A percentile compares a stretch with the other conserved stretches of the same genome.
These are phyloP conservation scores for Archilochus colubris DNA, from an alignment of 2,113 vertebrate genomes.

Conservation along the genomic window DNA sequence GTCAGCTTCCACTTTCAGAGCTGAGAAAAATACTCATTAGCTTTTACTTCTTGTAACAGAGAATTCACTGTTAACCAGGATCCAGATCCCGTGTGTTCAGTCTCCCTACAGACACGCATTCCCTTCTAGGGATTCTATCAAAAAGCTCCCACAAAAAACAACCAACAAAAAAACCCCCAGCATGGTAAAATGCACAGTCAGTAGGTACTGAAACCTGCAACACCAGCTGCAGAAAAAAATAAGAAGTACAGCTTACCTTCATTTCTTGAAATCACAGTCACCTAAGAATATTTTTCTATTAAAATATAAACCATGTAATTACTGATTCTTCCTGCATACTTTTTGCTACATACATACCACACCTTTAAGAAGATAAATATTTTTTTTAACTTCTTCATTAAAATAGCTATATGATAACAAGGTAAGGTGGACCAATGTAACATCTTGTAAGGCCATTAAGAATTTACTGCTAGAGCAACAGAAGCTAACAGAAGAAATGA, in stretches of 20 bases:
- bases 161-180: background rate
- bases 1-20: slow-evolving; percentile 3
- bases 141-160: background rate
- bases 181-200: background rate
- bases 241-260: background rate
- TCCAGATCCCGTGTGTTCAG: background rate
- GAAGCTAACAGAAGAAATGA: background rate
- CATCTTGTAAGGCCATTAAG: background rate
- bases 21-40: slow-evolving; percentile 8
- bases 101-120: background rate
- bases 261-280: background rate
- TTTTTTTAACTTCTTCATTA: background rate
- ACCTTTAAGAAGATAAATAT: background rate
- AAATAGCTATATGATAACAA: background rate
- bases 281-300: background rate
- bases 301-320: background rate
- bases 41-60: background rate
- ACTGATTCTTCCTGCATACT: background rate
- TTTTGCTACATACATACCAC: background rate
- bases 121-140: background rate
- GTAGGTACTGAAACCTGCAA: background rate
- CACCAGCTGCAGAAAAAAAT: background rate
- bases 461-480: background rate
- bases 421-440: background rate
- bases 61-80: slow-evolving; percentile 5